These are phyloP conservation scores for Zoanthus sociatus DNA, from an alignment of 92 coral and sea anemone species.

Conservation along the genomic window DNA sequence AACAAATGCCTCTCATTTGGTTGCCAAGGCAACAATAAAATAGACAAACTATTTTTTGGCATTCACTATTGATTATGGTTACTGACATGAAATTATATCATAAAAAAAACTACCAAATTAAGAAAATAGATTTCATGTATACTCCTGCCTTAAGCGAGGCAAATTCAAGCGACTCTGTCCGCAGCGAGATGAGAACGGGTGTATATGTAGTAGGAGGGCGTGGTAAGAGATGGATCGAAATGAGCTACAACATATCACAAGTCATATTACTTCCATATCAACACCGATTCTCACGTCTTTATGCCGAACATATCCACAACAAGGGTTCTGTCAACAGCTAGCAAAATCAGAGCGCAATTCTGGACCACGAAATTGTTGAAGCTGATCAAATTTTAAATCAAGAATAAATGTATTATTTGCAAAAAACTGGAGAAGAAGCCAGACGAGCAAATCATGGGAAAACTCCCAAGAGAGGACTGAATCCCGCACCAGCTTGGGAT, in stretches of 20 bases:
- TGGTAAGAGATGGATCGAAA: conserved; percentile 60
- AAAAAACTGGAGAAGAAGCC: background rate
- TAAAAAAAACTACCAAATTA: too few species aligned
- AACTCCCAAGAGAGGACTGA: conserved; percentile 38
- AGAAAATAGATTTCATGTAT: too few species aligned
- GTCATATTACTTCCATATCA: conserved; percentile 60
- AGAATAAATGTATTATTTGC: conserved; percentile 20
- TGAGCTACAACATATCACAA: conserved; percentile 66
- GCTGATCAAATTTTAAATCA: conserved; percentile 45
- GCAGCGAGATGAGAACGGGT: conserved; percentile 49
- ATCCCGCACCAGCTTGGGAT: conserved; percentile 42
- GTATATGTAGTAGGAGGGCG: conserved; percentile 62
- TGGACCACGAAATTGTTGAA: conserved; percentile 60
- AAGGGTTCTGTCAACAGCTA: conserved; percentile 58
- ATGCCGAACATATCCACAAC: conserved; percentile 52
- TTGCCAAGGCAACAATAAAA: too few species aligned
- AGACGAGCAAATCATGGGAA: conserved; percentile 35
- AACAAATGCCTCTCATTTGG: too few species aligned
- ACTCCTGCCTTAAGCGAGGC: too few species aligned
- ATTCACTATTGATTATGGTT: too few species aligned
- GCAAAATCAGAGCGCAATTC: conserved; percentile 64
- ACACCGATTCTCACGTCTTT: conserved; percentile 61
- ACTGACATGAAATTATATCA: too few species aligned
- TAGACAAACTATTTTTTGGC: too few species aligned
- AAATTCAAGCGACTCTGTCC: too few species aligned